Conservation (phyloP, 1,140 invertebrate genomes). For the Plutomurus gul region DNA sequence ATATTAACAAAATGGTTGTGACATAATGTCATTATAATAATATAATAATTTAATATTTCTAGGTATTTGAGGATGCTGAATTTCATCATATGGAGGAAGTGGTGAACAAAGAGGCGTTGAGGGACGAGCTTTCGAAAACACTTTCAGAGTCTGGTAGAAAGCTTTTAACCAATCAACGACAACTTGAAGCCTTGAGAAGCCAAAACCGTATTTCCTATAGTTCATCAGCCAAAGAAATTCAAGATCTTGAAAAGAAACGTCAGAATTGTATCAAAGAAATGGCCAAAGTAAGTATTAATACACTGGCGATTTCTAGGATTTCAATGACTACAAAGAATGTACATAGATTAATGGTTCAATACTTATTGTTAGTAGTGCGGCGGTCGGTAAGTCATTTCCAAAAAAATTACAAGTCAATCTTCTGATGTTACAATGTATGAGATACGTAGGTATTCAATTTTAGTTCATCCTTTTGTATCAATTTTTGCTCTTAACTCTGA, state of each 20-base stretch:
- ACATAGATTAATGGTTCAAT: too few species aligned
- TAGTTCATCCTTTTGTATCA: too few species aligned
- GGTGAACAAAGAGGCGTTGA: slow-evolving; percentile 73
- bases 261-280: slow-evolving; percentile 65
- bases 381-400: too few species aligned
- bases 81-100: slow-evolving; percentile 92
- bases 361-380: too few species aligned
- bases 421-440: too few species aligned
- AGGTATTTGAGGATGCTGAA: slow-evolving; percentile 88
- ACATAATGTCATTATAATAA: background rate
- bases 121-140: slow-evolving; percentile 80
- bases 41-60: slow-evolving; percentile 31
- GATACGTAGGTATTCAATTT: too few species aligned
- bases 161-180: slow-evolving; percentile 67
- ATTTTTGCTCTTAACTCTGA: too few species aligned
- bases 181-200: slow-evolving; percentile 69
- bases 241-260: slow-evolving; percentile 63
- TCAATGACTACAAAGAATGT: too few species aligned
- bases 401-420: too few species aligned
- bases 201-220: slow-evolving; percentile 67
- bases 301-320: too few species aligned
- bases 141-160: slow-evolving; percentile 69
- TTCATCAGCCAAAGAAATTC: slow-evolving; percentile 67
- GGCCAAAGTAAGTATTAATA: slow-evolving; percentile 41
- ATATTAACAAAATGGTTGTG: too few species aligned